Conservation (phyloP, 2,797 vertebrate genomes). For the Euthynnus affinis region DNA sequence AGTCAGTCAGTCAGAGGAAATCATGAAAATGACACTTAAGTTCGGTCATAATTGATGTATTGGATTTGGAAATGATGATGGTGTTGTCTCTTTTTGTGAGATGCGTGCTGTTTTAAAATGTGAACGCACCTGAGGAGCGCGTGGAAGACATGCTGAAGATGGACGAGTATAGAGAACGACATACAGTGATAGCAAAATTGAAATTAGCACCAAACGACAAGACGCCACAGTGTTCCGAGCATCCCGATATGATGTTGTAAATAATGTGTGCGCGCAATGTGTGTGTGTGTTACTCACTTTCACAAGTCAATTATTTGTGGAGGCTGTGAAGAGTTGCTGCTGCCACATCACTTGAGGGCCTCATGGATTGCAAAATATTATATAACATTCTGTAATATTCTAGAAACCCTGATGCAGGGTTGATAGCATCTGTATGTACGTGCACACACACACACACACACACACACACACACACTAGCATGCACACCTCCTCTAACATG, state of each 20-base stretch:
- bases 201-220: slow-evolving; percentile 47
- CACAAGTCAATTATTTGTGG: slow-evolving; percentile 68
- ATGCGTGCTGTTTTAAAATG: neutral
- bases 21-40: neutral
- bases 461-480: neutral
- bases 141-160: neutral
- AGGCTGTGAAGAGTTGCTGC: slow-evolving; percentile 45
- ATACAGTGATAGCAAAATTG: slow-evolving; percentile 10
- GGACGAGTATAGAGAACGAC: slow-evolving; percentile 1
- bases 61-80: neutral
- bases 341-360: slow-evolving; percentile 36
- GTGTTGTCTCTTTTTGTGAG: neutral
- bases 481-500: slow-evolving; percentile 3
- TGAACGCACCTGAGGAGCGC: neutral
- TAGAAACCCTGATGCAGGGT: slow-evolving; percentile 1
- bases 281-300: slow-evolving; percentile 30
- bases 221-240: slow-evolving; percentile 35
- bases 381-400: slow-evolving; percentile 31
- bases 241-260: slow-evolving; percentile 1
- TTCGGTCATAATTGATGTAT: neutral
- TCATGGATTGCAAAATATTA: slow-evolving; percentile 35
- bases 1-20: slow-evolving; percentile 20
- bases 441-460: neutral
- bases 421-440: neutral
- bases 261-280: slow-evolving; percentile 6